Conservation (phyloP, 2,797 vertebrate genomes). For the Babyrousa celebensis region DNA sequence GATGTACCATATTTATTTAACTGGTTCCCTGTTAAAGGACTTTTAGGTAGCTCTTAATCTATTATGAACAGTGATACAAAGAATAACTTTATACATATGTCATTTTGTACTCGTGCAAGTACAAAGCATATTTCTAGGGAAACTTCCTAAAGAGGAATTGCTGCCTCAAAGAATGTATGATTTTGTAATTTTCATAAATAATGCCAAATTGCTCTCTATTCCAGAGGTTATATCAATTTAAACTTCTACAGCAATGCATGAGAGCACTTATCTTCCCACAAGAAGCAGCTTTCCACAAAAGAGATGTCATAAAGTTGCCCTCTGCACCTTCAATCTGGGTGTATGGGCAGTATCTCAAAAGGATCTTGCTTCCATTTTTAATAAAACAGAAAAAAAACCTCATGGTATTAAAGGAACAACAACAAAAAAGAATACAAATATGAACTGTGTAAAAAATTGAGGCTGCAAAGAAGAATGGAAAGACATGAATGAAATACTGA, state of each 20-base stretch:
- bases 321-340: not conserved
- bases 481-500: slow-evolving; percentile 1
- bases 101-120: slow-evolving; percentile 28
- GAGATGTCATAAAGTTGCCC: not conserved
- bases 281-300: not conserved
- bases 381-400: not conserved
- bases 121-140: not conserved
- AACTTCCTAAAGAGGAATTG: not conserved
- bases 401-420: not conserved
- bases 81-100: not conserved
- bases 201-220: not conserved
- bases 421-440: not conserved
- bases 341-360: not conserved
- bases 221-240: not conserved
- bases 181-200: slow-evolving; percentile 16
- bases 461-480: not conserved
- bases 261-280: not conserved
- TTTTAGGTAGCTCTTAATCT: slow-evolving; percentile 26
- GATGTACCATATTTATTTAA: slow-evolving; percentile 5
- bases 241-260: not conserved
- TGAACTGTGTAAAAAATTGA: not conserved
- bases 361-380: slow-evolving; percentile 28
- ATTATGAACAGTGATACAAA: slow-evolving; percentile 5
- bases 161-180: not conserved
- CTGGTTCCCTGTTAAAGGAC: not conserved